These are phyloP conservation scores for Melanitta fusca DNA, from an alignment of 2,797 vertebrate genomes.

Conservation along the genomic window DNA sequence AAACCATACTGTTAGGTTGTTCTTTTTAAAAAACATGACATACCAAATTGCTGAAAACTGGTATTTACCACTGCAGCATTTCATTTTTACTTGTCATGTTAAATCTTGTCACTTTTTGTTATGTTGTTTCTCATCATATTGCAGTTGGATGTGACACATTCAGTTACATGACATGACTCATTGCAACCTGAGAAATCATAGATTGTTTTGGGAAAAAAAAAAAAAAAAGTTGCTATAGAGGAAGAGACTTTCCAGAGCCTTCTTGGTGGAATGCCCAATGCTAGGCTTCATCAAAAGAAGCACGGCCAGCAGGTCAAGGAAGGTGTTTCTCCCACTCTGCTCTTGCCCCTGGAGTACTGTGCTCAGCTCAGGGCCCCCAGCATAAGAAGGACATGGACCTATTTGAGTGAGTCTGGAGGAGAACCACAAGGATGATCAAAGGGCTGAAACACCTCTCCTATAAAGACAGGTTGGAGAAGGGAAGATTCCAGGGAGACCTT, in stretches of 20 bases:
- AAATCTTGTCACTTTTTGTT: conserved; percentile 63
- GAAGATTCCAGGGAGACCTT: no score
- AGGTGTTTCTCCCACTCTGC: no score
- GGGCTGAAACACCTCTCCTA: no score
- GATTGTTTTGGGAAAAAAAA: neutral
- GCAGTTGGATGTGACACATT: conserved; percentile 54
- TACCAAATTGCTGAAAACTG: conserved; percentile 60
- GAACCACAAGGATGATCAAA: no score
- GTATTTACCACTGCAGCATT: conserved; percentile 37
- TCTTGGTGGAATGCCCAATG: neutral
- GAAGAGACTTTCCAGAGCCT: conserved; percentile 1
- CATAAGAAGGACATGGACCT: no score
- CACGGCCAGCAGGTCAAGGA: no score
- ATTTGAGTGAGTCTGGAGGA: no score
- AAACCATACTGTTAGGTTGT: conserved; percentile 40
- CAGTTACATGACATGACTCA: conserved; percentile 59
- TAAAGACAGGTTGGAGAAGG: no score
- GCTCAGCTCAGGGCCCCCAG: no score
- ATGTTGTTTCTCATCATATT: conserved; percentile 58
- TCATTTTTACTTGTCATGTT: conserved; percentile 62
- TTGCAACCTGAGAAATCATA: conserved; percentile 52
- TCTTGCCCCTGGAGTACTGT: no score
- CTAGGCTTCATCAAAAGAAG: no score
- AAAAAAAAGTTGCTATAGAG: conserved; percentile 32
- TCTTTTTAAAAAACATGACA: conserved; percentile 63